These are phyloP conservation scores for Congeria kusceri DNA, from an alignment of 2,888 invertebrate genomes.

Conservation along the genomic window DNA sequence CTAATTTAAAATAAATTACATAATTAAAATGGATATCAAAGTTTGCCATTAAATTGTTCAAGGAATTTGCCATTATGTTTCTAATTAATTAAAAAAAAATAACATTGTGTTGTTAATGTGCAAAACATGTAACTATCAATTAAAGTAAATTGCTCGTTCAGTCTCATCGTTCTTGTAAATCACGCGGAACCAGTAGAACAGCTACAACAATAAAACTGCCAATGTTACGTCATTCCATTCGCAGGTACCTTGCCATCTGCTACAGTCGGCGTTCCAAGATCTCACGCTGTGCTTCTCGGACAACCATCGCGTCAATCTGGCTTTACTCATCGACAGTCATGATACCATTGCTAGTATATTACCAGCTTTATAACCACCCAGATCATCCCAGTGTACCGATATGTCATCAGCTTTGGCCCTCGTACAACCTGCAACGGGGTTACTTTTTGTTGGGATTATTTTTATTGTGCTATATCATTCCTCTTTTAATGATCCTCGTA, in stretches of 20 bases:
- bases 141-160: too few species aligned
- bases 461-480: slow-evolving; percentile 95
- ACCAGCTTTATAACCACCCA: slow-evolving; percentile 89
- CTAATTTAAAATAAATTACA: too few species aligned
- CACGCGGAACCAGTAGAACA: too few species aligned
- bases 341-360: slow-evolving; percentile 95
- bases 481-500: slow-evolving; percentile 95
- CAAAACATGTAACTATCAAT: too few species aligned
- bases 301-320: slow-evolving; percentile 96
- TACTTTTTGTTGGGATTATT: slow-evolving; percentile 96
- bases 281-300: slow-evolving; percentile 93
- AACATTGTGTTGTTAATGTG: too few species aligned
- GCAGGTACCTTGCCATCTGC: slow-evolving; percentile 97
- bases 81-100: too few species aligned
- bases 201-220: too few species aligned
- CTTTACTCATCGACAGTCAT: slow-evolving; percentile 91
- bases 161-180: too few species aligned
- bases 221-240: slow-evolving; percentile 75
- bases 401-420: slow-evolving; percentile 90
- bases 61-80: too few species aligned
- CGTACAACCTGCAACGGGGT: slow-evolving; percentile 91
- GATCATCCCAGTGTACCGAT: slow-evolving; percentile 57
- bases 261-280: slow-evolving; percentile 97
- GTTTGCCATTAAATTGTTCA: too few species aligned
- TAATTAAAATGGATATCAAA: too few species aligned